A percentile compares a stretch with the other conserved stretches of the same genome.
phyloP scores from a whole-genome alignment of 2,888 invertebrate species.

The Isotomurus palustris region DNA sequence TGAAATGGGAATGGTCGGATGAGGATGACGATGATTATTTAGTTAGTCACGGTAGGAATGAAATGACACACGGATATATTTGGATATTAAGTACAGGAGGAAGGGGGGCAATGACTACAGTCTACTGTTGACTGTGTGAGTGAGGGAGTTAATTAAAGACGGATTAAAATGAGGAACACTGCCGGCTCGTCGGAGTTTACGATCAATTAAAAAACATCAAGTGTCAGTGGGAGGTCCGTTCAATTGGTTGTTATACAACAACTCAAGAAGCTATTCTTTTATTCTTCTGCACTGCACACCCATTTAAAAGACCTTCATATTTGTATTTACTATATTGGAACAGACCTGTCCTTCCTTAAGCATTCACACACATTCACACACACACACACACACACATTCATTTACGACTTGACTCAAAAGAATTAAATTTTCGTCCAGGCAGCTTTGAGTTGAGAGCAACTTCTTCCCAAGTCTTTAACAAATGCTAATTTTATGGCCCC shows the following conservation, averaged over 20 bases:
- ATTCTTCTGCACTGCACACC: background rate
- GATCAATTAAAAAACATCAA: constrained; percentile 3
- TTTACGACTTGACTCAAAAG: background rate
- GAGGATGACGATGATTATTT: too few species aligned
- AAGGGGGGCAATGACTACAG: background rate
- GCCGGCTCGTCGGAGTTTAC: background rate
- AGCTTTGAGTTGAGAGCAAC: background rate
- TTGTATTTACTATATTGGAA: background rate
- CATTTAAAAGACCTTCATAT: background rate
- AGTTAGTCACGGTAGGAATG: too few species aligned
- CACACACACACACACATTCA: too few species aligned
- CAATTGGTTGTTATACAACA: background rate
- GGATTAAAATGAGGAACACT: background rate
- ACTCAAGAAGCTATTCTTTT: background rate
- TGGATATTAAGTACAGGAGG: too few species aligned
- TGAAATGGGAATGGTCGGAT: too few species aligned
- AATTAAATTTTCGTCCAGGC: background rate
- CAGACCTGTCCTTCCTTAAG: background rate
- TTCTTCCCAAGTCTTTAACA: constrained; percentile 7
- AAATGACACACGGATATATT: too few species aligned
- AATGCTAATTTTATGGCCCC: constrained; percentile 9
- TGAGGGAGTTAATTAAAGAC: background rate
- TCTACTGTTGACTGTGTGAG: too few species aligned
- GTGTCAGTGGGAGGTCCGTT: background rate
- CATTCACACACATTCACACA: background rate